These are phyloP conservation scores for Sciurus niger DNA, from an alignment of 2,113 vertebrate genomes.

Conservation along the genomic window DNA sequence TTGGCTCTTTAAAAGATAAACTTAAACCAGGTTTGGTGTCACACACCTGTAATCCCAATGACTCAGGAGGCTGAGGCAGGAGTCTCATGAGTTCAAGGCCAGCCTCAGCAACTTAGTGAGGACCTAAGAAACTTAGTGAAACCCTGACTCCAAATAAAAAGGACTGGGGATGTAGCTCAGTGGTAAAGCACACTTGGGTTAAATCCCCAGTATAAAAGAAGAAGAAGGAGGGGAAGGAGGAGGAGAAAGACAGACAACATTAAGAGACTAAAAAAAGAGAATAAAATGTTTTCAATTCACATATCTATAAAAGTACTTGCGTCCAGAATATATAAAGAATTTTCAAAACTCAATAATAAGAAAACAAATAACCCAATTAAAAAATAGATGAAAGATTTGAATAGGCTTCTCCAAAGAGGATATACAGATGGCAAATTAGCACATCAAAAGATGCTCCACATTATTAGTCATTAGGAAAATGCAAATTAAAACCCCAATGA, in stretches of 20 bases:
- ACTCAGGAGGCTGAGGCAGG: too few species aligned
- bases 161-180: too few species aligned
- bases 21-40: too few species aligned
- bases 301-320: background rate
- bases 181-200: too few species aligned
- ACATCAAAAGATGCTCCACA: background rate
- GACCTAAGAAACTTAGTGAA: too few species aligned
- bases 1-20: background rate
- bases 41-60: too few species aligned
- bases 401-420: slow-evolving; percentile 4
- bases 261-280: background rate
- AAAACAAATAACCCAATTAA: slow-evolving; percentile 24
- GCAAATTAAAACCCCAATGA: background rate
- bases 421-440: background rate
- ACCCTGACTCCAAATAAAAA: too few species aligned
- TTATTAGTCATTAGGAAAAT: background rate
- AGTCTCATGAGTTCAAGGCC: too few species aligned
- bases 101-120: too few species aligned
- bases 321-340: slow-evolving; percentile 17
- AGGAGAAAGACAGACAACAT: background rate
- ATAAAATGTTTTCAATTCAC: background rate
- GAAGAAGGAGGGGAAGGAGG: background rate
- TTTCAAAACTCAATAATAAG: slow-evolving; percentile 48
- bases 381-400: background rate
- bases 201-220: too few species aligned